Base-by-base conservation (phyloP, 2,797 vertebrate genomes). In the Manis javanica region DNA sequence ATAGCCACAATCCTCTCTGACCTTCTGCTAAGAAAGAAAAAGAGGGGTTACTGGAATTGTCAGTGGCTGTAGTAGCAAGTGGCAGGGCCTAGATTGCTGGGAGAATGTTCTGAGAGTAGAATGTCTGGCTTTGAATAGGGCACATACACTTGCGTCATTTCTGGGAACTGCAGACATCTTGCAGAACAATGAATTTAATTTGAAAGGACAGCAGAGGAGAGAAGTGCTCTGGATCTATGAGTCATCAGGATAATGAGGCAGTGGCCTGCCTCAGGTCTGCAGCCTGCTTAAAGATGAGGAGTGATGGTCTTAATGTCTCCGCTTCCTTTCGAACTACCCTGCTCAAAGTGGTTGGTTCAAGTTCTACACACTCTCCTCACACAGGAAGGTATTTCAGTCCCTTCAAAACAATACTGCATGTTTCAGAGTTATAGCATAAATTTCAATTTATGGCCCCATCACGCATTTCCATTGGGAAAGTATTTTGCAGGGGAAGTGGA, bases 101-200 rank as follows among this genome's bases (percentile, higher is more conserved):
- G 89, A 97, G 86, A 94, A 55, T 0, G 21, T 63, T 49, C 75
- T 86, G 72, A 71, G 89, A 94, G 81, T 96, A 90, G 93, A 55
- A 87, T 37, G 78, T 63, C 64, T 71, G 88, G 57, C 68, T 97
- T 53, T 93, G 72, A 96, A 71, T 21, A 85, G 68, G 86, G 63
- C 24, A 69, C 81, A 83, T 10, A 78, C 29, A 53, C 49, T 95
- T 96, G 91, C 87, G 12, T 98, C 97, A 97, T 97, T 98, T 98
- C 97, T 98, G 97, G 96, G 97, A 98, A 98, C 53, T 15, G 59
- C 91, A 92, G 89, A 93, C 85, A 77, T 96, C 91, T 96, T 97
- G 74, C 77, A 87, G 68, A 97, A 92, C 51, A 91, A 63, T 95
- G 95, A 97, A 97, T 97, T 93, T 97, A 97, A 98, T 98, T 97